Evolutionary conservation across 2,113 vertebrate species (phyloP).

Genomic region (Pardalotus punctatus): DNA sequence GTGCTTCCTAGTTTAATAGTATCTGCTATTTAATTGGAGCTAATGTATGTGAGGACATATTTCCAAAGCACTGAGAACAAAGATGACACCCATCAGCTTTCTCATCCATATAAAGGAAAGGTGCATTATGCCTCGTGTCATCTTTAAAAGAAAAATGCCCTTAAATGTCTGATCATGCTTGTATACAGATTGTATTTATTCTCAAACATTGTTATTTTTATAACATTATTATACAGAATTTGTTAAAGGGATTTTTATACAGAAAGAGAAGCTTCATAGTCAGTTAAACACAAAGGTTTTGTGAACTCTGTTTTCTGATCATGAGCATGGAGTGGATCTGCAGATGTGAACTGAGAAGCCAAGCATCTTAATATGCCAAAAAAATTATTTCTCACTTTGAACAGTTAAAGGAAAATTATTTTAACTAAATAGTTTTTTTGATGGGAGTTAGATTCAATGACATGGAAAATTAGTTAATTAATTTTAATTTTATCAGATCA

Average conservation of each 20-base stretch:
- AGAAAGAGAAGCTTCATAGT: not conserved
- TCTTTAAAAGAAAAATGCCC: not conserved
- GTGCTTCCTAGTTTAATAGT: not conserved
- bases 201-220: not conserved
- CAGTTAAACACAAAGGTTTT: not conserved
- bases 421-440: not conserved
- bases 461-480: not conserved
- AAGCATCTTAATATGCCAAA: not conserved
- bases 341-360: not conserved
- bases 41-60: not conserved
- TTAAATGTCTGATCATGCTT: not conserved
- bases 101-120: not conserved
- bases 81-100: not conserved
- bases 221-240: not conserved
- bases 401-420: not conserved
- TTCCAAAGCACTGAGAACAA: not conserved
- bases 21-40: not conserved
- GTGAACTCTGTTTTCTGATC: not conserved
- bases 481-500: not conserved
- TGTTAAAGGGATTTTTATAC: not conserved
- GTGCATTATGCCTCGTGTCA: not conserved
- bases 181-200: not conserved
- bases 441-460: not conserved
- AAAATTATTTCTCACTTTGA: not conserved
- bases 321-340: not conserved